phyloP scores from a whole-genome alignment of 2,888 invertebrate species.

The Belgica antarctica region DNA sequence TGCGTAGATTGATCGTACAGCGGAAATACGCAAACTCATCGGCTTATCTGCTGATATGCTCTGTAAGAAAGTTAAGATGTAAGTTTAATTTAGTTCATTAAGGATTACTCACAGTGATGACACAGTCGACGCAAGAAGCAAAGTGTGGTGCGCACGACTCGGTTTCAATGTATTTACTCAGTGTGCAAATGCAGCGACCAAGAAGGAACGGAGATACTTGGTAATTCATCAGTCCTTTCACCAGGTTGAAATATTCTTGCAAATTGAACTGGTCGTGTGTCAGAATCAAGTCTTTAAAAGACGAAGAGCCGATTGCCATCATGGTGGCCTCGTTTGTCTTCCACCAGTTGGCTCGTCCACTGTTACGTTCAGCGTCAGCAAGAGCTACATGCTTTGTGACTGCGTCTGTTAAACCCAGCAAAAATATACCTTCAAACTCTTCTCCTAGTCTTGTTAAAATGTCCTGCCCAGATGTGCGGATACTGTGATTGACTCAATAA shows the following conservation, averaged over 20 bases:
- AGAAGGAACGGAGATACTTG: slow-evolving; percentile 52
- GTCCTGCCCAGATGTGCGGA: slow-evolving; percentile 66
- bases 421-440: slow-evolving; percentile 59
- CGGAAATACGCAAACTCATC: slow-evolving; percentile 51
- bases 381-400: slow-evolving; percentile 62
- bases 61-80: too few relatives aligned
- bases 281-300: slow-evolving; percentile 55
- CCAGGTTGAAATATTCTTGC: slow-evolving; percentile 53
- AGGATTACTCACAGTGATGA: too few relatives aligned
- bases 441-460: slow-evolving; percentile 58
- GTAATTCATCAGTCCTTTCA: slow-evolving; percentile 51
- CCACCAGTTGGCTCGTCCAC: slow-evolving; percentile 61
- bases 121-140: slow-evolving; percentile 50
- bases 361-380: slow-evolving; percentile 56
- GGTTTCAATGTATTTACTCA: slow-evolving; percentile 53
- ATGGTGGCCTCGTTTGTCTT: slow-evolving; percentile 66
- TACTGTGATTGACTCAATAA: too few relatives aligned
- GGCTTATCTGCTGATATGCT: slow-evolving; percentile 52
- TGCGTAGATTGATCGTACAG: slow-evolving; percentile 52
- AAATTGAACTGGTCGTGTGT: slow-evolving; percentile 54
- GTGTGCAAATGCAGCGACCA: slow-evolving; percentile 53
- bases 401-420: slow-evolving; percentile 60
- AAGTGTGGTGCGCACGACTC: slow-evolving; percentile 46
- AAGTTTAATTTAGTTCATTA: too few relatives aligned
- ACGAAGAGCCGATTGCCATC: slow-evolving; percentile 59